phyloP scores from a whole-genome alignment of 2,797 vertebrate genomes.

The Salmo trutta region DNA sequence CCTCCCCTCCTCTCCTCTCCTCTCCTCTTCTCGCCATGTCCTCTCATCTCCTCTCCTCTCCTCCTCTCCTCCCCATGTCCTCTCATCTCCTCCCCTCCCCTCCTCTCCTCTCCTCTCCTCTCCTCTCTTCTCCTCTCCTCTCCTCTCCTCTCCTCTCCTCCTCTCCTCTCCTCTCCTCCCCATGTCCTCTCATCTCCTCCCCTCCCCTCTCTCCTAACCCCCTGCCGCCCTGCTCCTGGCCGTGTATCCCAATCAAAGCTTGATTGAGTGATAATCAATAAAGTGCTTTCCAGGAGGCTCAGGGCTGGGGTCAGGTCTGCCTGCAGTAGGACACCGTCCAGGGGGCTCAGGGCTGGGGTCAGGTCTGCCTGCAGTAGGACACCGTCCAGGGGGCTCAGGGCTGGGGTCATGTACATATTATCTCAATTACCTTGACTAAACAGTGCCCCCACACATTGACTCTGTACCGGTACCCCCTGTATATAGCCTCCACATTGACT shows the following conservation, averaged over 20 bases:
- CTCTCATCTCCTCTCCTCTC: background rate
- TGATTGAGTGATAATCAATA: slow-evolving; percentile 82
- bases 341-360: slow-evolving; percentile 18
- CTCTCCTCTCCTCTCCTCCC: slow-evolving; percentile 14
- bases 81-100: background rate
- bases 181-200: background rate
- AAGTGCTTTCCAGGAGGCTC: slow-evolving; percentile 40
- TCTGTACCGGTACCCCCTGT: too few species aligned
- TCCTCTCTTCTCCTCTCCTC: background rate
- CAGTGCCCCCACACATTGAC: too few species aligned
- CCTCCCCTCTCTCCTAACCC: slow-evolving; percentile 9
- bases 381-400: background rate
- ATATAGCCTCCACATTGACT: too few species aligned
- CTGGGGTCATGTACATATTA: background rate
- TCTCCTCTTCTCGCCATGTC: slow-evolving; percentile 28
- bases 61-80: background rate
- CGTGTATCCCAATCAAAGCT: slow-evolving; percentile 68
- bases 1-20: slow-evolving; percentile 5
- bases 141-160: slow-evolving; percentile 29
- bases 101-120: too few species aligned
- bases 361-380: slow-evolving; percentile 52
- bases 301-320: slow-evolving; percentile 36
- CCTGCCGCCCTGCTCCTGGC: slow-evolving; percentile 49
- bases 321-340: slow-evolving; percentile 45
- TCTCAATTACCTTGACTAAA: too few species aligned